Percentiles rank a stretch among this genome's conserved stretches.
Evolutionary conservation across 2,797 vertebrate genomes (phyloP).

Genomic region (Phylloscopus collybita): DNA sequence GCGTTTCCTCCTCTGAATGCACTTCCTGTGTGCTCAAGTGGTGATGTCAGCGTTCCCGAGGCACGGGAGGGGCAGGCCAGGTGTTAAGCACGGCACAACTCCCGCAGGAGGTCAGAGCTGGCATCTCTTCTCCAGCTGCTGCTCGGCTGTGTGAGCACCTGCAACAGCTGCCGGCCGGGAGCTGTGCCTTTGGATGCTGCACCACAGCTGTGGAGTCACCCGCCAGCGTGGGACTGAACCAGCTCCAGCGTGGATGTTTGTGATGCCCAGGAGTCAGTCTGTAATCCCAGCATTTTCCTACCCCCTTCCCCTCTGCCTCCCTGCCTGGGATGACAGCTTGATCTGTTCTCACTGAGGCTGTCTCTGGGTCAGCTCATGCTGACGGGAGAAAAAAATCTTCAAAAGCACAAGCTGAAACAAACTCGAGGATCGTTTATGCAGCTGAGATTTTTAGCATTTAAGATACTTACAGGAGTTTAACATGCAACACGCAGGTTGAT

Average conservation of each 20-base stretch:
- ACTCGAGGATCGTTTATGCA: rapidly evolving
- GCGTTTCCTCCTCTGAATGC: neutral
- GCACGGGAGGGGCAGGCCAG: rapidly evolving
- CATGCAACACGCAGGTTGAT: neutral
- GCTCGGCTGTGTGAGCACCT: neutral
- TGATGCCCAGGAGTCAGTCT: neutral
- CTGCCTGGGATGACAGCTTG: neutral
- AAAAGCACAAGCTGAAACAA: constrained; percentile 23
- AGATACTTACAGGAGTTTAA: neutral
- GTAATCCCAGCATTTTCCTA: neutral
- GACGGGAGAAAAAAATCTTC: neutral
- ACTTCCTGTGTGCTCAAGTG: rapidly evolving
- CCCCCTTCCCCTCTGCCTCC: neutral
- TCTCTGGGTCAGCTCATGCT: neutral
- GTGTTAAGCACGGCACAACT: rapidly evolving
- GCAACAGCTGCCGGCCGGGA: rapidly evolving
- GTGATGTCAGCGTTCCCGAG: rapidly evolving
- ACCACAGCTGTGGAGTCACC: neutral
- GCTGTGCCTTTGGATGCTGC: neutral
- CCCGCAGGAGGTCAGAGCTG: neutral
- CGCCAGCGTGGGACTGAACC: rapidly evolving
- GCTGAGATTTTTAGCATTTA: neutral
- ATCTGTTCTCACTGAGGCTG: rapidly evolving
- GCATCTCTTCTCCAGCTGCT: neutral
- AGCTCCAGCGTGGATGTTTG: neutral